phyloP scores from a whole-genome alignment of 1,140 invertebrate species.

The Dinoponera quadriceps region DNA sequence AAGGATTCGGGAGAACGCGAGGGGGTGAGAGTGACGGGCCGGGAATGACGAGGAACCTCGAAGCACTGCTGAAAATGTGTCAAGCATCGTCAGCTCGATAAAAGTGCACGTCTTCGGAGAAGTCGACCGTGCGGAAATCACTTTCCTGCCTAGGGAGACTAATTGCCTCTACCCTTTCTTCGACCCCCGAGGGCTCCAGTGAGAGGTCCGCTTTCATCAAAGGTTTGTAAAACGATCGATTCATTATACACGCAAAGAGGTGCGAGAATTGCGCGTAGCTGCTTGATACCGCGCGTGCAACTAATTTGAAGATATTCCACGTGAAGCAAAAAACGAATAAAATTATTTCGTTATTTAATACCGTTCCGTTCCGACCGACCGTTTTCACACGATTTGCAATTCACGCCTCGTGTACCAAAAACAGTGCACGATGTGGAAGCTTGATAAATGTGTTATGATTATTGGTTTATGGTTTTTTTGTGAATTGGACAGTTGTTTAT shows the following conservation, averaged over 20 bases:
- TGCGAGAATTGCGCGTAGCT: neutral
- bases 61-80: slow-evolving; percentile 63
- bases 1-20: neutral
- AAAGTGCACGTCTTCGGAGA: slow-evolving; percentile 63
- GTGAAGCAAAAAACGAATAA: neutral
- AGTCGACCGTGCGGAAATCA: slow-evolving; percentile 63
- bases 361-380: too few species aligned
- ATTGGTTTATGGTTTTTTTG: too few species aligned
- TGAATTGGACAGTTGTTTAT: too few species aligned
- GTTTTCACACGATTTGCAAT: too few species aligned
- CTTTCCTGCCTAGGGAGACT: slow-evolving; percentile 68
- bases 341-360: too few species aligned
- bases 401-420: too few species aligned
- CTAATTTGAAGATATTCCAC: neutral
- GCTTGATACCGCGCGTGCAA: neutral
- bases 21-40: neutral
- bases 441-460: too few species aligned
- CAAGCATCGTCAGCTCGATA: slow-evolving; percentile 72
- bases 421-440: too few species aligned
- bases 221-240: slow-evolving; percentile 64
- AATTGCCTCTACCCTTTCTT: slow-evolving; percentile 60
- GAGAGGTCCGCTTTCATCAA: slow-evolving; percentile 59
- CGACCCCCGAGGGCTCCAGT: slow-evolving; percentile 28
- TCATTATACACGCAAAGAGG: neutral
- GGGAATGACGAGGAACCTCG: slow-evolving; percentile 50